Percentiles rank a stretch among this genome's conserved stretches.
Conservation (phyloP, 2,888 invertebrate species). For the Ischnus inquisitorius region DNA sequence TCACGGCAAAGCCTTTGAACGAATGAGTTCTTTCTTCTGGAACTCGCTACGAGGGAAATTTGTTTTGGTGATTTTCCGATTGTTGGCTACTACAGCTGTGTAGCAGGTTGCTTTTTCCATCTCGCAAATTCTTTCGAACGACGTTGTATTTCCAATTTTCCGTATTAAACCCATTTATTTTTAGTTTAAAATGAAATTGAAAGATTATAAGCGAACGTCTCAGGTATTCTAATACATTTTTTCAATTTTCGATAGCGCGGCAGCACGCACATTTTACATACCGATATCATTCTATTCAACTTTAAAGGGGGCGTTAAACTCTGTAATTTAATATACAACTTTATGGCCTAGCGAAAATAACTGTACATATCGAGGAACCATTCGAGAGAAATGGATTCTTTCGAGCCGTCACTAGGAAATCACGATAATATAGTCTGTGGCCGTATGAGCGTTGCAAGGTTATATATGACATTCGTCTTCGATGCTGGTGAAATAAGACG, state of each 20-base stretch:
- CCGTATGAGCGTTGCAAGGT: neutral
- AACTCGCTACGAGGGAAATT: neutral
- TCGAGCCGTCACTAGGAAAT: neutral
- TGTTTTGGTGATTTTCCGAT: neutral
- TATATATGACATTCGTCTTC: conserved; percentile 28
- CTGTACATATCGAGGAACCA: neutral
- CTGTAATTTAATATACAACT: neutral
- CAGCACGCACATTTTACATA: neutral
- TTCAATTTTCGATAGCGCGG: neutral
- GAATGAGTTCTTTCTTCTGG: neutral
- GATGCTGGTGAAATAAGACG: conserved; percentile 27
- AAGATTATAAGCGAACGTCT: neutral
- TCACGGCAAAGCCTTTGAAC: neutral
- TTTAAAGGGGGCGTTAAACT: neutral
- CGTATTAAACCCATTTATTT: too few species aligned
- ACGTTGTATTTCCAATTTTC: neutral
- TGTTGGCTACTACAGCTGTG: neutral
- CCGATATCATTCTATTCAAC: neutral
- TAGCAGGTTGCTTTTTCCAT: neutral
- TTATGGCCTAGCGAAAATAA: neutral
- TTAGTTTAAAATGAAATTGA: neutral
- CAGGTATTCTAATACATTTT: neutral
- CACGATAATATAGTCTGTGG: conserved; percentile 4
- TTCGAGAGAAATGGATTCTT: neutral
- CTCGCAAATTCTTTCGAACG: neutral